These are phyloP conservation scores for Silurus glanis DNA, from an alignment of 2,113 vertebrate species.

Conservation along the genomic window DNA sequence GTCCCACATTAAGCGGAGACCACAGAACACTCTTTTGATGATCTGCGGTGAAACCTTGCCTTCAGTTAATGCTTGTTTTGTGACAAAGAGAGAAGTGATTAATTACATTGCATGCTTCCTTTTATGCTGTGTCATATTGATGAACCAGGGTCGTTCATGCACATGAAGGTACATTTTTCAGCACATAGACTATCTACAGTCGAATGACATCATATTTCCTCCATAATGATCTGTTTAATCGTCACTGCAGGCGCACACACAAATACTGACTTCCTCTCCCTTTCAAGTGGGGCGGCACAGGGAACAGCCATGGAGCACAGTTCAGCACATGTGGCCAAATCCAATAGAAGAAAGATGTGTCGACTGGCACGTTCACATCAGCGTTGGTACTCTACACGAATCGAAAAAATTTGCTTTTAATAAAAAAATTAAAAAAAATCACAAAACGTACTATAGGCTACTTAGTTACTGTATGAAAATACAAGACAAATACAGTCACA, in stretches of 20 bases:
- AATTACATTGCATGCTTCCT: conserved; percentile 19
- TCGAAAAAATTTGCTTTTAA: background rate
- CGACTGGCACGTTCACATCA: conserved; percentile 39
- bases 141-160: conserved; percentile 26
- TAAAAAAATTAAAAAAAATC: no score
- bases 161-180: conserved; percentile 7
- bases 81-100: conserved; percentile 16
- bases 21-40: conserved; percentile 52
- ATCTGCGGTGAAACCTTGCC: conserved; percentile 32
- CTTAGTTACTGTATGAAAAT: background rate
- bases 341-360: conserved; percentile 55
- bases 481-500: background rate
- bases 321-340: conserved; percentile 56
- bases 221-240: conserved; percentile 25
- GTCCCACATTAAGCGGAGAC: conserved; percentile 47
- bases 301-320: conserved; percentile 51
- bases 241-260: conserved; percentile 30
- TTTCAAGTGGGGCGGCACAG: conserved; percentile 40
- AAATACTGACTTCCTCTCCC: conserved; percentile 34
- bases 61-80: conserved; percentile 25
- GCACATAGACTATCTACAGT: conserved; percentile 22
- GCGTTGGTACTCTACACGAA: conserved; percentile 30
- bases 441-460: conserved; percentile 14
- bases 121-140: conserved; percentile 26
- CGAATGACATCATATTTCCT: conserved; percentile 34